Evolutionary conservation across 2,888 invertebrate genomes (phyloP).

Genomic region (Drepanosiphum platanoidis): DNA sequence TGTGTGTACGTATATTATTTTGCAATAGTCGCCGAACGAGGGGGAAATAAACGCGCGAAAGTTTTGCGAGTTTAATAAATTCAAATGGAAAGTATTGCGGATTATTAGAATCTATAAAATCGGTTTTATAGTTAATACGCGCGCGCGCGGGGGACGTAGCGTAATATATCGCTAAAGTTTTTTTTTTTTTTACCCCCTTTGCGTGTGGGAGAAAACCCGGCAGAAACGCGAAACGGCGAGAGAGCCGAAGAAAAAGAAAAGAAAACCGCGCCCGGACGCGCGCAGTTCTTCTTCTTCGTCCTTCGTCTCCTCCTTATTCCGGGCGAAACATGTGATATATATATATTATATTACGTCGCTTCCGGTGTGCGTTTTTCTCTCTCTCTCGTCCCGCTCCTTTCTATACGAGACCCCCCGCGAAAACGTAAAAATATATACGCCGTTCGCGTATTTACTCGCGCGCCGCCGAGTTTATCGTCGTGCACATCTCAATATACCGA

Average conservation of each 20-base stretch:
- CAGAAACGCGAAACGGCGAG: no score
- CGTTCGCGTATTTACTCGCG: no score
- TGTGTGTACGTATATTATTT: no score
- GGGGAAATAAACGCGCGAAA: no score
- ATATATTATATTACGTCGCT: neutral
- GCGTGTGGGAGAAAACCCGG: neutral
- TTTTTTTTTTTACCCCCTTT: neutral
- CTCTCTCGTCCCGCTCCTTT: no score
- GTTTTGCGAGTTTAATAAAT: neutral
- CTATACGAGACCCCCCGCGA: neutral
- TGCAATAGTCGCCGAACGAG: no score
- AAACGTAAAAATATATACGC: slow-evolving; percentile 20
- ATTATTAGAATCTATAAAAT: slow-evolving; percentile 45
- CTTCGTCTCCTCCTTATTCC: neutral
- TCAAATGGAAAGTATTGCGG: neutral
- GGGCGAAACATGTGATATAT: neutral
- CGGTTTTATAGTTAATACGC: slow-evolving; percentile 43
- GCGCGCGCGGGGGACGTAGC: neutral
- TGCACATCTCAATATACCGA: neutral
- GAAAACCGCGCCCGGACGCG: neutral
- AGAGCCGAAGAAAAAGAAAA: no score
- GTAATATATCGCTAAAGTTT: slow-evolving; percentile 34
- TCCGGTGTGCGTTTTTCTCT: neutral
- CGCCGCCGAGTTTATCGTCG: slow-evolving; percentile 8
- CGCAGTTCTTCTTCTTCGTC: neutral